phyloP scores from a whole-genome alignment of 2,113 vertebrate genomes.

The Heptranchias perlo region DNA sequence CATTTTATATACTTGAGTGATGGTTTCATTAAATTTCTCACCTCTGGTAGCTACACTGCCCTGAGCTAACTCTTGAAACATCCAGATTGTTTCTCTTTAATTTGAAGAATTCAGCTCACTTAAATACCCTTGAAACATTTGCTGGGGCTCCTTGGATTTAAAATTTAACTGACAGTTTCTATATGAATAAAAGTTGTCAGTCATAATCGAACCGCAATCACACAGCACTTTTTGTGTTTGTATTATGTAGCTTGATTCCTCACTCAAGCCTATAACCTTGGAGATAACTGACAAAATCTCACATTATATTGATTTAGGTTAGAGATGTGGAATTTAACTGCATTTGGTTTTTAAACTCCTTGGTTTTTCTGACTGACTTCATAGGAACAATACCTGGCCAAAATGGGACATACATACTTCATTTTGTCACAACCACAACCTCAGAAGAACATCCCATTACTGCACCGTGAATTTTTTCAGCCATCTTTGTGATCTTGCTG shows the following conservation, averaged over 20 bases:
- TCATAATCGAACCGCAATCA: not conserved
- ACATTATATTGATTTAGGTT: not conserved
- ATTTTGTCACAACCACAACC: not conserved
- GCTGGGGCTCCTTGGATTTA: not conserved
- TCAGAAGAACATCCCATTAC: not conserved
- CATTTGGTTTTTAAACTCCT: not conserved
- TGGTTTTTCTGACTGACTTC: not conserved
- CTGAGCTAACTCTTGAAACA: too few species aligned
- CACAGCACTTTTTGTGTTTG: not conserved
- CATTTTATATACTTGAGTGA: too few species aligned
- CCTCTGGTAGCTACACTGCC: too few species aligned
- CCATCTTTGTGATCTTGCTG: not conserved
- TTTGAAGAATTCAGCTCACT: too few species aligned
- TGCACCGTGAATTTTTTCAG: not conserved
- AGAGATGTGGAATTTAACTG: not conserved
- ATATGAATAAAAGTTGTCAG: not conserved
- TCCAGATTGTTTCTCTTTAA: too few species aligned
- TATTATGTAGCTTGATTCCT: not conserved
- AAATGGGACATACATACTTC: not conserved
- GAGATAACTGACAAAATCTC: not conserved
- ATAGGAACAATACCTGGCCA: not conserved
- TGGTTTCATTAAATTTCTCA: too few species aligned
- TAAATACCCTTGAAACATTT: too few species aligned
- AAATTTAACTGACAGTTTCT: not conserved
- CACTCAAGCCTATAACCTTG: not conserved